These are phyloP conservation scores for Selenia dentaria DNA, from an alignment of 2,888 invertebrate species.

Conservation along the genomic window DNA sequence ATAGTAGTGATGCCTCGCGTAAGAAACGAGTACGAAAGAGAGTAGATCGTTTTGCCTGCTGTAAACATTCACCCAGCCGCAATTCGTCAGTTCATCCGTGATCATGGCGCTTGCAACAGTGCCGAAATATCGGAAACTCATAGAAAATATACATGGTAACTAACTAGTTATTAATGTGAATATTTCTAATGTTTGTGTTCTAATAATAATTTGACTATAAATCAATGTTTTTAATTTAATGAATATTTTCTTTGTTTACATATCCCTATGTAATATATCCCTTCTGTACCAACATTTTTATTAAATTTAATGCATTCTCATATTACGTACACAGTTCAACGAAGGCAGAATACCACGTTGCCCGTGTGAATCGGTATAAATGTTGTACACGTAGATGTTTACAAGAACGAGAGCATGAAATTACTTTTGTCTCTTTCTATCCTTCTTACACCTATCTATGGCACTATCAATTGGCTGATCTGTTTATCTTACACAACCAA, in stretches of 20 bases:
- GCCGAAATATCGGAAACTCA: too few species aligned
- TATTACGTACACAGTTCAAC: constrained; percentile 37
- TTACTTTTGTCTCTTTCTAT: constrained; percentile 56
- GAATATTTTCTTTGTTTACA: background rate
- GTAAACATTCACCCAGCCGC: too few species aligned
- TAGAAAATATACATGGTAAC: too few species aligned
- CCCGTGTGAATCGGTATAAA: constrained; percentile 81
- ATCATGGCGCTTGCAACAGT: too few species aligned
- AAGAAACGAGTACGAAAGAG: too few species aligned
- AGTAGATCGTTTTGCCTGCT: too few species aligned
- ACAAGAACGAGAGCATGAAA: constrained; percentile 71
- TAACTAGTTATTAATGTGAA: too few species aligned
- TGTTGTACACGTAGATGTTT: constrained; percentile 64
- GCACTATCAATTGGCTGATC: constrained; percentile 31
- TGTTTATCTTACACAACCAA: constrained; percentile 1
- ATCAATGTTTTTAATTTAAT: too few species aligned
- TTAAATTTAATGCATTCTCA: constrained; percentile 65
- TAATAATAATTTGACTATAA: too few species aligned
- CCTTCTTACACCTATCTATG: constrained; percentile 36
- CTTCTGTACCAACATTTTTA: constrained; percentile 5
- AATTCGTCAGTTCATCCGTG: too few species aligned
- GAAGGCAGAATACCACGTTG: constrained; percentile 56
- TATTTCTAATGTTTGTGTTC: too few species aligned
- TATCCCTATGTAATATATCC: constrained; percentile 1
- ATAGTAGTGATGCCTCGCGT: too few species aligned